Base-by-base conservation (phyloP, 2,888 invertebrate species). In the Mactromeris polynyma region DNA sequence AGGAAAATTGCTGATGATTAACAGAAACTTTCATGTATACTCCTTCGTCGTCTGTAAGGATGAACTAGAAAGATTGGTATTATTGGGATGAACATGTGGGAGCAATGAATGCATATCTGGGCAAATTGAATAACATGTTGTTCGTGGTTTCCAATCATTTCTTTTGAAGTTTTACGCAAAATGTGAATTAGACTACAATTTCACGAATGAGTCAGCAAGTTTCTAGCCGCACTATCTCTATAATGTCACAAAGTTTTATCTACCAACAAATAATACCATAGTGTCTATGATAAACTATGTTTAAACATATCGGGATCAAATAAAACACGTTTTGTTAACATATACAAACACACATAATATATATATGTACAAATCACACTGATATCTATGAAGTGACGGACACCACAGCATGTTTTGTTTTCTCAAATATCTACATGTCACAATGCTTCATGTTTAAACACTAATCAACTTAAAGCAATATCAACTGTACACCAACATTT, bases 331-430 rank as follows among this genome's bases (percentile, higher is more conserved):
- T 51, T 51, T 64, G 58, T 64, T 64, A 64, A 64, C 58, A 64
- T 26, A 64, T 64, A 26, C 26, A 64, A 64, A 64, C 58, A 64
- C 58, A 58, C 58, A 64, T 64, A 64, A 17, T 64, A n/a, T n/a
- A n/a, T n/a, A n/a, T n/a, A 64, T 64, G 26, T 64, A 64, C 58
- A 64, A 64, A 64, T 64, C 58, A 64, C 58, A n/a, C 58, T 64
- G 58, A n/a, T 26, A n/a, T 26, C 9, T 64, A 26, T 26, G 58
- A 7, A 64, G n/a, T 11, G 26, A 64, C 26, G 58, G 58, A n/a
- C 58, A n/a, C n/a, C 58, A 26, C 58, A 64, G 26, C 58, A 9
- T 26, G 58, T 64, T 46, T 64, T 26, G 26, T 26, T 64, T 26
- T n/a, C 58, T 64, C 58, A 64, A 64, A 64, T 64, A 64, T 26